Evolutionary conservation across 2,888 invertebrate species (phyloP), one percentile per base, ranked within the genome.

Genomic region (Horisme vitalbata): DNA sequence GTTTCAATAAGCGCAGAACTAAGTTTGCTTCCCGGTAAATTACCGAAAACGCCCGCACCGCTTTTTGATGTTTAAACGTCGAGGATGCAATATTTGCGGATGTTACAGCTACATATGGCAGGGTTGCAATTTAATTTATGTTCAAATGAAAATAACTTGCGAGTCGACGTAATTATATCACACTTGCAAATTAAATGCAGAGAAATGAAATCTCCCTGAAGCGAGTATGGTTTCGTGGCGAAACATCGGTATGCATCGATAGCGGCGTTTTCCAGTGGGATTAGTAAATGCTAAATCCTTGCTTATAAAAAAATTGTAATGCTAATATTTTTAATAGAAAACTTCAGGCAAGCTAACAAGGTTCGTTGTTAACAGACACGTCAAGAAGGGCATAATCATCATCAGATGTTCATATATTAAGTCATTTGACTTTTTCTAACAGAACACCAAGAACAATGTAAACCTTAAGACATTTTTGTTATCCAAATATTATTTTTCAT

Each of bases 61-160:
- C 55, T 59, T 63, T 72, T 73, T 73, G 71, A 75, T 65, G 71
- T 75, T 54, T 38, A 52, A 60, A 52, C 53, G 63, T 62, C 52
- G 52, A 62, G 70, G 70, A 69, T 73, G 63, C 61, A 60, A 66
- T 69, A 65, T 59, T 59, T 67, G 47, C 47, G 27, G 62, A 57
- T 62, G 58, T 54, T 59, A 61, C 63, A 53, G 52, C 58, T 60
- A 52, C 12, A n/a, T n/a, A n/a, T n/a, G 18, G 50, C 59, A 52
- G 36, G 56, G 53, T 48, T 60, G 62, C 64, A 65, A 63, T 68
- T 59, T 59, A 54, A 52, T 59, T 54, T 60, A 58, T 49, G 53
- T 52, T 48, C 43, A 47, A 61, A 61, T 59, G 39, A 46, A 61
- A 65, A 61, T 61, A 61, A 48, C 52, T 57, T 48, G 41, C n/a